Conservation (phyloP, 2,113 vertebrate genomes). For the Oryzias curvinotus region DNA sequence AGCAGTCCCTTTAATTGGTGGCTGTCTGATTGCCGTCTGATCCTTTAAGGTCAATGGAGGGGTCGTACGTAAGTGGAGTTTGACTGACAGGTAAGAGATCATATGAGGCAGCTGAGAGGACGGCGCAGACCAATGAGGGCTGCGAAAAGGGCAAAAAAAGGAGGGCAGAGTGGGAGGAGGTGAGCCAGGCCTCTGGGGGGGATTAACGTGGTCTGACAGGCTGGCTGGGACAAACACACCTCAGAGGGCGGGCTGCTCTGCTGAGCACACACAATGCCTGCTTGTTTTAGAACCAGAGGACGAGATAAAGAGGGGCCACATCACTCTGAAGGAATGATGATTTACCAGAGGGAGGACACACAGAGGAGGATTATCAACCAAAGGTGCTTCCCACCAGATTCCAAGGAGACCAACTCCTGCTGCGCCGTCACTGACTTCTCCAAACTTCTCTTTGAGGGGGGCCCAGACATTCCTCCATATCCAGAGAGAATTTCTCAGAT, state of each 20-base stretch:
- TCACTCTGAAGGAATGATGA: constrained; percentile 57
- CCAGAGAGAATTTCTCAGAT: constrained; percentile 23
- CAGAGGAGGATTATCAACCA: constrained; percentile 34
- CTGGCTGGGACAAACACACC: constrained; percentile 54
- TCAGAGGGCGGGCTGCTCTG: constrained; percentile 64
- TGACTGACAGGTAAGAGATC: constrained; percentile 50
- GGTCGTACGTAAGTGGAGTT: constrained; percentile 10
- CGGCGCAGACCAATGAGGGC: constrained; percentile 25
- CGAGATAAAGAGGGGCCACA: constrained; percentile 61
- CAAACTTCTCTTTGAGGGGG: constrained; percentile 2
- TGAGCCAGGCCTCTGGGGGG: constrained; percentile 62
- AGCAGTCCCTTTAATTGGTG: constrained; percentile 45
- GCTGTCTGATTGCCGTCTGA: constrained; percentile 52
- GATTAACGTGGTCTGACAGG: constrained; percentile 77
- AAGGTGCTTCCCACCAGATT: constrained; percentile 50
- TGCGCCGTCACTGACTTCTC: constrained; percentile 10
- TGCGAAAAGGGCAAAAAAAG: not conserved
- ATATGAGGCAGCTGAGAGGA: constrained; percentile 28
- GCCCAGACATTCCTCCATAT: constrained; percentile 25
- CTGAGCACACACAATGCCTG: constrained; percentile 71
- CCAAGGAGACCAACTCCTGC: constrained; percentile 17
- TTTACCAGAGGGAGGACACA: constrained; percentile 13
- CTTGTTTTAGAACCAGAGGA: constrained; percentile 66
- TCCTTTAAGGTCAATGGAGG: constrained; percentile 55
- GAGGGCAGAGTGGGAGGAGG: constrained; percentile 38